Evolutionary conservation across 2,113 vertebrate genomes (phyloP), one percentile per base, ranked within the genome.

Genomic region (Ursus arctos): DNA sequence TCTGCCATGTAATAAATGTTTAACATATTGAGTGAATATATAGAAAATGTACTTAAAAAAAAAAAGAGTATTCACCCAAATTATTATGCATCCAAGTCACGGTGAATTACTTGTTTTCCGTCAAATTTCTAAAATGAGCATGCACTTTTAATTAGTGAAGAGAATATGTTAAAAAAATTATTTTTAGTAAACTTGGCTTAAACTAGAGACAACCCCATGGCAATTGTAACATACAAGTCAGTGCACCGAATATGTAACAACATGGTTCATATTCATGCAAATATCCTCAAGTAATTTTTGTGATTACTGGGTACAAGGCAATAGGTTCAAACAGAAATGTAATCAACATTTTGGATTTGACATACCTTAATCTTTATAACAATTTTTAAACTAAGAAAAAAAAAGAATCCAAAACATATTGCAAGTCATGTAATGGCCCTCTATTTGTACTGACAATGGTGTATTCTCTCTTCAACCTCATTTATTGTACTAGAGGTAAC

Each of bases 111-210:
- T 85, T 93, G 49, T 47, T 95, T 79, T n/a, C 40, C 19, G 76
- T 67, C 63, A 92, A 72, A 72, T 87, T 95, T 92, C 43, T 90
- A 92, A 91, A 95, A 36, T 76, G 24, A 96, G 13, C 15, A 76
- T 69, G 59, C 4, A 76, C 55, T 93, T 91, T 91, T 74, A 94
- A 76, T 76, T 43, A 72, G 28, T 69, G 31, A 92, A 77, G 5
- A 80, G 6, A 88, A 31, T 67, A 81, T n/a, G 53, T 15, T 84
- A 81, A 85, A 87, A 84, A 74, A 18, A 57, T 76, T 72, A 74
- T 31, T 77, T 96, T 76, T 49, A 85, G 26, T 91, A 93, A 91
- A 63, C 22, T 43, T 95, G 43, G 22, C 22, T 97, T 69, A 81
- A 91, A 77, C 40, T 71, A 86, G 19, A 82, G 47, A 79, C 5